Percentiles rank a stretch among this genome's conserved stretches.
These are phyloP conservation scores for Adineta ricciae DNA, from an alignment of 2,888 invertebrate genomes.

Conservation along the genomic window DNA sequence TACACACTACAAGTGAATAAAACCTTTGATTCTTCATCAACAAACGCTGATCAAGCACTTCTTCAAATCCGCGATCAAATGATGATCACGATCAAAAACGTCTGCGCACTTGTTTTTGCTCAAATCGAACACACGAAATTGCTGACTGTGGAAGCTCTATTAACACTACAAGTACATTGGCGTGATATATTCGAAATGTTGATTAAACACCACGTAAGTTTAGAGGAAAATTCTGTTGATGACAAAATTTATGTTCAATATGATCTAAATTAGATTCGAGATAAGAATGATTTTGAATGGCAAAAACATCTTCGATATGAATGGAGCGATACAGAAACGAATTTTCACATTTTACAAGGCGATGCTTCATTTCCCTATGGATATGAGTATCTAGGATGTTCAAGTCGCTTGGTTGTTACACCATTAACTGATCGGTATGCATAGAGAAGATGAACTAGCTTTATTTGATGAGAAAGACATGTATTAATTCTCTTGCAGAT, in stretches of 20 bases:
- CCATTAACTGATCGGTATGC: constrained; percentile 44
- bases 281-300: constrained; percentile 48
- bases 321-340: constrained; percentile 48
- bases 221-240: not conserved
- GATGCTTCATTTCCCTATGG: constrained; percentile 48
- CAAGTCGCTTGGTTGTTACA: constrained; percentile 47
- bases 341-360: constrained; percentile 47
- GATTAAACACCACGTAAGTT: constrained; percentile 41
- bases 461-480: not conserved
- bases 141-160: constrained; percentile 46
- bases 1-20: constrained; percentile 44
- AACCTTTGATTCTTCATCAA: constrained; percentile 38
- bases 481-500: not conserved
- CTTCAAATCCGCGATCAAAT: constrained; percentile 40
- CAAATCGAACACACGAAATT: constrained; percentile 41
- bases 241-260: not conserved
- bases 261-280: constrained; percentile 33
- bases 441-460: not conserved
- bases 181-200: constrained; percentile 45
- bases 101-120: constrained; percentile 44
- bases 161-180: constrained; percentile 48
- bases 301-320: constrained; percentile 48
- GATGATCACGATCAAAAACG: constrained; percentile 40
- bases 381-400: constrained; percentile 50
- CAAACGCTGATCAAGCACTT: constrained; percentile 38